Percentiles rank a stretch among this genome's conserved stretches.
Evolutionary conservation across 1,140 invertebrate genomes (phyloP).

Genomic region (Drosophila rhopaloa): DNA sequence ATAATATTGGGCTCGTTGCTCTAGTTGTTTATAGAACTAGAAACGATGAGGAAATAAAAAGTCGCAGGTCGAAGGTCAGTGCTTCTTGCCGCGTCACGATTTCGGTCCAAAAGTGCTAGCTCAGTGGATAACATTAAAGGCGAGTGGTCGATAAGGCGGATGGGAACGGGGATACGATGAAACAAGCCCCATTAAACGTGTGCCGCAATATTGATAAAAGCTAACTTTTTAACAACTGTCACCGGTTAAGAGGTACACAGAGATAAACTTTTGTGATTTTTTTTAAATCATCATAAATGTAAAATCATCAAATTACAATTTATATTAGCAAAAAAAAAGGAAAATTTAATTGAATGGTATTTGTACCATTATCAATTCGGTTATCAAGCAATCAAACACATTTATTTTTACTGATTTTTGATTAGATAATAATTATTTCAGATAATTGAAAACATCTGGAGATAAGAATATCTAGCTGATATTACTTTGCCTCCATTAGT

Average conservation of each 20-base stretch:
- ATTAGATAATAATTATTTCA: not conserved
- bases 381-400: too few relatives aligned
- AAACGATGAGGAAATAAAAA: not conserved
- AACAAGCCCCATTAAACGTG: slow-evolving; percentile 25
- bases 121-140: slow-evolving; percentile 2
- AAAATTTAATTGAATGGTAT: too few relatives aligned
- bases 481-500: not conserved
- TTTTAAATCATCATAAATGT: too few relatives aligned
- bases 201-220: slow-evolving; percentile 24
- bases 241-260: not conserved
- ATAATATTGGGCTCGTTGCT: not conserved
- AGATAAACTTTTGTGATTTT: not conserved
- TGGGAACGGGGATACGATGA: not conserved
- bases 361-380: too few relatives aligned
- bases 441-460: not conserved
- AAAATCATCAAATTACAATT: not conserved
- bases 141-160: slow-evolving; percentile 20
- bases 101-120: slow-evolving; percentile 15
- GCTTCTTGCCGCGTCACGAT: slow-evolving; percentile 36
- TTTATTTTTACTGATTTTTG: too few relatives aligned
- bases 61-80: slow-evolving; percentile 16
- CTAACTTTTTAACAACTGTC: not conserved
- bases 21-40: not conserved
- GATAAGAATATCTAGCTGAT: not conserved
- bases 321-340: too few relatives aligned